A percentile compares a stretch with the other conserved stretches of the same genome.
Evolutionary conservation across 2,797 vertebrate species (phyloP).

Genomic region (Labeo calbasu): DNA sequence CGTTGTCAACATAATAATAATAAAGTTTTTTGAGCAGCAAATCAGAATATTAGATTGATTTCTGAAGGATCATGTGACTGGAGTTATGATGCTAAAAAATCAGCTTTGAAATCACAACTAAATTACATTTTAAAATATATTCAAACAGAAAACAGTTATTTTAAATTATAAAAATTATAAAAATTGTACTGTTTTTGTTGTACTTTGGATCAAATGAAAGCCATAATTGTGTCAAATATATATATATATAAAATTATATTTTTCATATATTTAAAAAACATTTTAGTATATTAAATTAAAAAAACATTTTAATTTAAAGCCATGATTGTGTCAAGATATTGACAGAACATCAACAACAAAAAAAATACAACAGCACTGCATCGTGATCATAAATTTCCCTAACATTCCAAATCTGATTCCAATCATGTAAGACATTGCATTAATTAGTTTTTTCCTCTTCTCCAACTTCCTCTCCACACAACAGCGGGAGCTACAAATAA

Average conservation of each 20-base stretch:
- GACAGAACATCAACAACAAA: not conserved
- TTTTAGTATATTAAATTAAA: not conserved
- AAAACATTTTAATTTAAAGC: not conserved
- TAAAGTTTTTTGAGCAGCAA: too few relatives aligned
- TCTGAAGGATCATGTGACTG: too few relatives aligned
- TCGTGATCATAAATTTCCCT: not conserved
- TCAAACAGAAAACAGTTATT: too few relatives aligned
- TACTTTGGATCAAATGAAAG: too few relatives aligned
- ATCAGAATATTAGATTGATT: too few relatives aligned
- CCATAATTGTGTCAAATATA: too few relatives aligned
- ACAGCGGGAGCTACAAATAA: conserved; percentile 92
- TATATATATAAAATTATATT: not conserved
- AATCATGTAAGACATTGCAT: not conserved
- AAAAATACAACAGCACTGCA: not conserved
- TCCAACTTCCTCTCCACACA: conserved; percentile 40
- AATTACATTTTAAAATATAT: too few relatives aligned
- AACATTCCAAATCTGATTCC: not conserved
- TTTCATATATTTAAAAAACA: not conserved
- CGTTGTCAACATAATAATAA: too few relatives aligned
- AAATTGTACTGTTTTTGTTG: too few relatives aligned
- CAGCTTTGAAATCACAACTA: too few relatives aligned
- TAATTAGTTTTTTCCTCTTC: not conserved
- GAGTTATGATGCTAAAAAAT: too few relatives aligned
- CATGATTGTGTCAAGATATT: not conserved
- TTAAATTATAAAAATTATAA: too few relatives aligned